A percentile compares a stretch with the other conserved stretches of the same genome.
phyloP scores from a whole-genome alignment of 2,797 vertebrate species.

The Chelon auratus region DNA sequence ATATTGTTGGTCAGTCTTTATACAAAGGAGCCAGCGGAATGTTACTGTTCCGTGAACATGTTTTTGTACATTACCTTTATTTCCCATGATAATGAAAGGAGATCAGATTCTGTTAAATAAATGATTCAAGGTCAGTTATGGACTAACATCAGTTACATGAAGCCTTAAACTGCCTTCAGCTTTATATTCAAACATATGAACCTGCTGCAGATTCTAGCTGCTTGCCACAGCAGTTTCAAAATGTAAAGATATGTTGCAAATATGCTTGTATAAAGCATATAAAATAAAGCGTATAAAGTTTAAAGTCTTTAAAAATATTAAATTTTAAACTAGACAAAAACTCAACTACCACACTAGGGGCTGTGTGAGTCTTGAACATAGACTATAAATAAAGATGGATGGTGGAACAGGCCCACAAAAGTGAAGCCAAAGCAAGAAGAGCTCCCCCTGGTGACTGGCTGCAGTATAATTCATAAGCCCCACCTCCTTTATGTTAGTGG shows the following conservation, averaged over 20 bases:
- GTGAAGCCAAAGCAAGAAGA: too few relatives aligned
- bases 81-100: constrained; percentile 40
- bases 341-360: background rate
- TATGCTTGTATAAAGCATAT: background rate
- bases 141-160: constrained; percentile 53
- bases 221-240: constrained; percentile 3
- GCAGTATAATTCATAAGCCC: too few relatives aligned
- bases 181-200: constrained; percentile 13
- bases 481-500: too few relatives aligned
- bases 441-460: too few relatives aligned
- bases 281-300: too few relatives aligned
- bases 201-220: constrained; percentile 10
- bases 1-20: constrained; percentile 12
- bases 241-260: background rate
- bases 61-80: constrained; percentile 55
- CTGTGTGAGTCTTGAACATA: background rate
- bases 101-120: constrained; percentile 50
- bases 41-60: constrained; percentile 26
- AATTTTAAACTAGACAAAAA: background rate
- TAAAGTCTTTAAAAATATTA: background rate
- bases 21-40: constrained; percentile 31
- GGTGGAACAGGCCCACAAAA: too few relatives aligned
- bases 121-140: constrained; percentile 59
- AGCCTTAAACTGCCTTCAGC: constrained; percentile 46
- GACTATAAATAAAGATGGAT: too few relatives aligned